phyloP scores from a whole-genome alignment of 2,888 invertebrate genomes.

The Drosophila villosipedis region DNA sequence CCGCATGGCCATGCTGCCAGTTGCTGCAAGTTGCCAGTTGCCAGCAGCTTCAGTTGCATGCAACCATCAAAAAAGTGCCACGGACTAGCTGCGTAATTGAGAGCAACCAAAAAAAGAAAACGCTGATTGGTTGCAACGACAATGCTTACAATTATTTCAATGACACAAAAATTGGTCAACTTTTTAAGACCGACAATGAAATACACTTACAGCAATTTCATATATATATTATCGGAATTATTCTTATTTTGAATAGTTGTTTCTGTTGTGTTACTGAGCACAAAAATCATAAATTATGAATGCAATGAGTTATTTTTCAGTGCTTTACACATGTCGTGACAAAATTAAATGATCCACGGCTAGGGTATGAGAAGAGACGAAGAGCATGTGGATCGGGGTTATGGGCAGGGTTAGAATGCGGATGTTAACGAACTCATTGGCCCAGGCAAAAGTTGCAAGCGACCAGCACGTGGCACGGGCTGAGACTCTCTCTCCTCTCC shows the following conservation, averaged over 20 bases:
- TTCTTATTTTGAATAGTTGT: neutral
- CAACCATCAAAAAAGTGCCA: conserved; percentile 53
- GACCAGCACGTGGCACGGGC: conserved; percentile 64
- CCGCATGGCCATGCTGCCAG: conserved; percentile 53
- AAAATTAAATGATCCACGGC: neutral
- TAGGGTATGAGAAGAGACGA: conserved; percentile 32
- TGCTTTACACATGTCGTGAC: neutral
- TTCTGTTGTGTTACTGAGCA: neutral
- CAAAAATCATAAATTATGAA: accelerated
- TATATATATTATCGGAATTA: neutral
- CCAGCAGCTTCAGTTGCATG: conserved; percentile 39
- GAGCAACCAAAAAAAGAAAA: conserved; percentile 27
- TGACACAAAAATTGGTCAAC: too few relatives aligned
- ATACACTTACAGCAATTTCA: conserved; percentile 1
- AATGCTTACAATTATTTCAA: conserved; percentile 17
- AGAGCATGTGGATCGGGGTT: conserved; percentile 14
- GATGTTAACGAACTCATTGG: conserved; percentile 74
- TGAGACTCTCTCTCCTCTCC: neutral
- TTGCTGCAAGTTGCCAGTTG: conserved; percentile 7
- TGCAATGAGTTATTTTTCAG: neutral
- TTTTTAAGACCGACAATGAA: neutral
- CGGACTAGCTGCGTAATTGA: conserved; percentile 64
- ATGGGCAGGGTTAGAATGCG: conserved; percentile 15
- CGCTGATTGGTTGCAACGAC: conserved; percentile 19
- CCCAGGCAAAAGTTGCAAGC: conserved; percentile 51